Percentiles rank a stretch among this genome's conserved stretches.
These are phyloP conservation scores for Pachyseris speciosa DNA, from an alignment of 64 coral and sea anemone genomes.

Conservation along the genomic window DNA sequence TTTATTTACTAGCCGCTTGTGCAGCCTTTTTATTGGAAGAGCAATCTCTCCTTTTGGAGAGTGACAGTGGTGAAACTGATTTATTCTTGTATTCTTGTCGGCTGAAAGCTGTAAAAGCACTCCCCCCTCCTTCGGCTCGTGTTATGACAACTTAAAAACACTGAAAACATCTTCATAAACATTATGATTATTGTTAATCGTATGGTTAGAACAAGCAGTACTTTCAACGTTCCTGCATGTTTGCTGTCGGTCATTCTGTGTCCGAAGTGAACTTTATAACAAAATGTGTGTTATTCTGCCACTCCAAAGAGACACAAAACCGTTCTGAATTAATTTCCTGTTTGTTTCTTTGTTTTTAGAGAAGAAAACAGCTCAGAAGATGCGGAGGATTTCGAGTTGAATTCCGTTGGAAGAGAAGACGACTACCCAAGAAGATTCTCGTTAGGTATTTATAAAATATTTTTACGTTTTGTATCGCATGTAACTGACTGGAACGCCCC, in stretches of 20 bases:
- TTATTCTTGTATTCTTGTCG: too few species aligned
- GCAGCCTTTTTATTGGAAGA: too few species aligned
- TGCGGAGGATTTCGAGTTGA: slow-evolving; percentile 14
- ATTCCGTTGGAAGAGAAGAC: slow-evolving; percentile 13
- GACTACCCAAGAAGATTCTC: slow-evolving; percentile 36
- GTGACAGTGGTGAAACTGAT: too few species aligned
- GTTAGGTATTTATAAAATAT: slow-evolving; percentile 3
- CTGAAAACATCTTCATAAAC: too few species aligned
- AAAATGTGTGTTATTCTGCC: neutral
- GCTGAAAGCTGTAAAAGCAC: too few species aligned
- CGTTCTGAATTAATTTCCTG: neutral
- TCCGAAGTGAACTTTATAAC: neutral
- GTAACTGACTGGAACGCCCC: neutral
- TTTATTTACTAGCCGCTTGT: too few species aligned
- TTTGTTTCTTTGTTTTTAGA: neutral
- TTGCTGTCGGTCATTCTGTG: neutral
- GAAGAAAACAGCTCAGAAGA: slow-evolving; percentile 38
- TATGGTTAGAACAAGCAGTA: too few species aligned
- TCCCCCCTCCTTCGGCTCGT: too few species aligned
- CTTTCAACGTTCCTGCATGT: neutral
- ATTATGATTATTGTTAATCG: too few species aligned
- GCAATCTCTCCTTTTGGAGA: too few species aligned
- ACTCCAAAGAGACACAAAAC: neutral
- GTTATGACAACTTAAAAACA: too few species aligned
- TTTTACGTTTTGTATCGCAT: neutral